These are phyloP conservation scores for Xestia sexstrigata DNA, from an alignment of 2,888 invertebrate species.

Conservation along the genomic window DNA sequence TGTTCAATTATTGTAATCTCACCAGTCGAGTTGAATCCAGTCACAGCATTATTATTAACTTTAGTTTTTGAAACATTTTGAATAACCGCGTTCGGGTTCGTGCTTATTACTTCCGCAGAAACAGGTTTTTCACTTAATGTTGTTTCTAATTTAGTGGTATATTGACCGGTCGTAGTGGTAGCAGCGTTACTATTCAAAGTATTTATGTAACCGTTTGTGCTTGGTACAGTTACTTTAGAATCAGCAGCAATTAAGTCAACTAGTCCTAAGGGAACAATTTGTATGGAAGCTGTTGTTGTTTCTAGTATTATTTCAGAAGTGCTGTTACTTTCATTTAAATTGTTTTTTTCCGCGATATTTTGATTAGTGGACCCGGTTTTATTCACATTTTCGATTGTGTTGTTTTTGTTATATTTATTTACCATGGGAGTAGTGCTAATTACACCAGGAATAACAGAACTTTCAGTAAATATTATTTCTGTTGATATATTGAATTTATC, in stretches of 20 bases:
- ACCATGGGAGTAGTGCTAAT: neutral
- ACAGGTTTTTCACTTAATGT: constrained; percentile 2
- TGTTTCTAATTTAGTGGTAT: constrained; percentile 5
- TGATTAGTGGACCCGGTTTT: neutral
- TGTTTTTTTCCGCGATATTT: neutral
- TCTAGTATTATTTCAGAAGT: neutral
- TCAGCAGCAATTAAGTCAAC: neutral
- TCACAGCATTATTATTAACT: neutral
- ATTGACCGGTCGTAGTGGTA: neutral
- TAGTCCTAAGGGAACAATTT: neutral
- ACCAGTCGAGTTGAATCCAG: constrained; percentile 1
- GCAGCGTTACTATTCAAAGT: neutral
- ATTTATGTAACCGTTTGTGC: constrained; percentile 13
- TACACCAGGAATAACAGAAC: constrained; percentile 3
- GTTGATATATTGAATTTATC: constrained; percentile 11
- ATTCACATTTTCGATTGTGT: neutral
- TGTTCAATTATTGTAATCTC: neutral
- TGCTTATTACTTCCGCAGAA: constrained; percentile 3
- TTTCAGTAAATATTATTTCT: neutral
- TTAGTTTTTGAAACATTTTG: neutral
- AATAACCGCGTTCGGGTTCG: constrained; percentile 2
- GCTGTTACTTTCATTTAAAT: neutral
- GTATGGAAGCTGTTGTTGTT: constrained; percentile 1
- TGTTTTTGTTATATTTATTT: neutral
- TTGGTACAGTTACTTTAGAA: neutral